Percentiles rank a stretch among this genome's conserved stretches.
These are phyloP conservation scores for Melanostoma scalare DNA, from an alignment of 2,888 invertebrate species.

Conservation along the genomic window DNA sequence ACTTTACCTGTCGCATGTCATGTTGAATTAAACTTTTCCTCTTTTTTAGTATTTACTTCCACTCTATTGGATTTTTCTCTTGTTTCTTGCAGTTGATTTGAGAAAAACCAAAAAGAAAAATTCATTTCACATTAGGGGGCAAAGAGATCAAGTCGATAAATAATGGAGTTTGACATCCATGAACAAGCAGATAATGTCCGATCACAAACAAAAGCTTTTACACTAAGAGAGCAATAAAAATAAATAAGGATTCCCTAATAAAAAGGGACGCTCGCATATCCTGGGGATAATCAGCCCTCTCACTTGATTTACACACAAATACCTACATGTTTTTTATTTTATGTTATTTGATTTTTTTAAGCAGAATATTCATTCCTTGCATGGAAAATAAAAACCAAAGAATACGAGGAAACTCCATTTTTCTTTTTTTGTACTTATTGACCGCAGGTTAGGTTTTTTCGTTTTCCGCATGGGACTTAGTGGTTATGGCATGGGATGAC, in stretches of 20 bases:
- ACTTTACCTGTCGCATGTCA: too few relatives aligned
- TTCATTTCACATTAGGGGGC: slow-evolving; percentile 36
- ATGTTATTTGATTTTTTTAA: too few relatives aligned
- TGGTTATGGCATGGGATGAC: too few relatives aligned
- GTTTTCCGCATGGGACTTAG: too few relatives aligned
- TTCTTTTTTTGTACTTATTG: too few relatives aligned
- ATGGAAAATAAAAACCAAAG: too few relatives aligned
- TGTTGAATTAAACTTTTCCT: too few relatives aligned
- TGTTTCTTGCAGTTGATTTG: slow-evolving; percentile 4
- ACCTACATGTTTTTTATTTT: neutral
- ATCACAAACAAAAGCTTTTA: slow-evolving; percentile 23
- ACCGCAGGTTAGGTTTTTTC: too few relatives aligned
- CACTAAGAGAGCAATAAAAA: slow-evolving; percentile 44
- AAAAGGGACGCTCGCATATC: slow-evolving; percentile 26
- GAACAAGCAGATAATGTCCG: slow-evolving; percentile 36
- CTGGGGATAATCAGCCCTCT: slow-evolving; percentile 48
- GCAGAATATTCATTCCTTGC: too few relatives aligned
- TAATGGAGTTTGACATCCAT: slow-evolving; percentile 45
- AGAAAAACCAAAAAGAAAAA: slow-evolving; percentile 30
- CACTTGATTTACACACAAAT: slow-evolving; percentile 51
- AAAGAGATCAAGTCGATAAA: slow-evolving; percentile 46
- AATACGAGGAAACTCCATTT: too few relatives aligned
- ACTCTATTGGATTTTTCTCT: too few relatives aligned
- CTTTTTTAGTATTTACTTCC: too few relatives aligned
- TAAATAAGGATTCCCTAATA: slow-evolving; percentile 49